Evolutionary conservation across 1,140 invertebrate species (phyloP).

Genomic region (Leptonema lineaticorne): DNA sequence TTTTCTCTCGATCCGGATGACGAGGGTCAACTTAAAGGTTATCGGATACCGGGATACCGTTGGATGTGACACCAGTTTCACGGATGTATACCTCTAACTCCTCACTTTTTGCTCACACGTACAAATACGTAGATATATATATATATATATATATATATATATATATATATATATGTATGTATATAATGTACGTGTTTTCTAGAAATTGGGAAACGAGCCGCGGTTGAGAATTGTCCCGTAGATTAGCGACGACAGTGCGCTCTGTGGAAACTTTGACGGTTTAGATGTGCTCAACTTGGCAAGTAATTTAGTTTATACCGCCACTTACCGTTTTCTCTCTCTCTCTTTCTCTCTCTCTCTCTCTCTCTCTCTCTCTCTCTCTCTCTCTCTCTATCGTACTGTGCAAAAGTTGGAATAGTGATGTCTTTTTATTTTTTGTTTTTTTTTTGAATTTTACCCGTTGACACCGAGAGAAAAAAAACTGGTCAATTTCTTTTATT

Average conservation of each 20-base stretch:
- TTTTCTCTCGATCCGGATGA: conserved; percentile 2
- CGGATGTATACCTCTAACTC: neutral
- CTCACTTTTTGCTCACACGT: neutral
- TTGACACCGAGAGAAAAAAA: neutral
- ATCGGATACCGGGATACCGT: neutral
- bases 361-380: no score
- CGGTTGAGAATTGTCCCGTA: conserved; percentile 25
- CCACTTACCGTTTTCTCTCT: no score
- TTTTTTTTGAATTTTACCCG: no score
- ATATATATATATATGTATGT: neutral
- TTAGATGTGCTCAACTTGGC: conserved; percentile 27
- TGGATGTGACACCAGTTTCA: neutral
- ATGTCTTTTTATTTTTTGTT: no score
- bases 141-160: neutral
- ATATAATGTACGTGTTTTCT: no score
- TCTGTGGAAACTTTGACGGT: conserved; percentile 24
- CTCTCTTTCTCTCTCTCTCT: no score
- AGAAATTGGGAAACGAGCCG: neutral
- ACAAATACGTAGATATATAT: no score
- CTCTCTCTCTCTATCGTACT: no score
- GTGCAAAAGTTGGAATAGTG: no score
- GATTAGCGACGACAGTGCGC: conserved; percentile 30
- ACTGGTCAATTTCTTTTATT: no score
- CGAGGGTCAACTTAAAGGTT: conserved; percentile 16
- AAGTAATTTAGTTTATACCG: conserved; percentile 34